Evolutionary conservation across 2,888 invertebrate species (phyloP).

Genomic region (Cheilosia grossa): DNA sequence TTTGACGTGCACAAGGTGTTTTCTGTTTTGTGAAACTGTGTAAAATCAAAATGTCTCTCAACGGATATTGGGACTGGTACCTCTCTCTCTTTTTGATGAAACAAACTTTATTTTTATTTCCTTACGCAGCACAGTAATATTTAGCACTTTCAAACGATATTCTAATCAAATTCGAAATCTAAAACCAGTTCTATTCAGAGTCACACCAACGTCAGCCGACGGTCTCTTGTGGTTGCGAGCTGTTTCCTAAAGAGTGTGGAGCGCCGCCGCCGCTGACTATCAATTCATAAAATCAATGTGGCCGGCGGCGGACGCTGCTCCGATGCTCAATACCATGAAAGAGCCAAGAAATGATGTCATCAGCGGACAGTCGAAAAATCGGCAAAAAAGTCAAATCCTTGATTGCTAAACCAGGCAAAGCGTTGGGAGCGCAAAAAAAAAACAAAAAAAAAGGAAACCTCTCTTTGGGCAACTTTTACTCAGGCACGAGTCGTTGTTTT

Average conservation of each 20-base stretch:
- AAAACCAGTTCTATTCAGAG: constrained; percentile 62
- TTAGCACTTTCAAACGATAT: constrained; percentile 63
- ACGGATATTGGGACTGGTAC: background rate
- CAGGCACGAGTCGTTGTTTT: constrained; percentile 11
- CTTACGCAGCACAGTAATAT: constrained; percentile 39
- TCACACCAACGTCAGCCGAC: constrained; percentile 33
- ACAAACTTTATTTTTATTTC: constrained; percentile 26
- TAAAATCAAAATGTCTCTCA: background rate
- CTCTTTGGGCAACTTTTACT: constrained; percentile 68
- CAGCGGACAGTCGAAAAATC: constrained; percentile 35
- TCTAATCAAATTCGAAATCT: constrained; percentile 53
- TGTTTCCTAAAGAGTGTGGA: constrained; percentile 45
- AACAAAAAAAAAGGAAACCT: constrained; percentile 31
- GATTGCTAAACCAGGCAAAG: constrained; percentile 22
- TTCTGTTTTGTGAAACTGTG: no score
- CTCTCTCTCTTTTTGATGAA: constrained; percentile 15
- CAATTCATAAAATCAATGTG: constrained; percentile 55
- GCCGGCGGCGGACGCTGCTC: constrained; percentile 37
- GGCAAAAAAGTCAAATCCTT: constrained; percentile 28
- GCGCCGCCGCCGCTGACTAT: constrained; percentile 23
- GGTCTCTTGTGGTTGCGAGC: constrained; percentile 32
- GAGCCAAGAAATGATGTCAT: constrained; percentile 63
- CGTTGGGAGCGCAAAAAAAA: constrained; percentile 1
- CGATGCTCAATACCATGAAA: constrained; percentile 20
- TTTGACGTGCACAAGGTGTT: no score